These are phyloP conservation scores for Petrocephalus schoutedeni DNA, from an alignment of 2,797 vertebrate genomes.

Conservation along the genomic window DNA sequence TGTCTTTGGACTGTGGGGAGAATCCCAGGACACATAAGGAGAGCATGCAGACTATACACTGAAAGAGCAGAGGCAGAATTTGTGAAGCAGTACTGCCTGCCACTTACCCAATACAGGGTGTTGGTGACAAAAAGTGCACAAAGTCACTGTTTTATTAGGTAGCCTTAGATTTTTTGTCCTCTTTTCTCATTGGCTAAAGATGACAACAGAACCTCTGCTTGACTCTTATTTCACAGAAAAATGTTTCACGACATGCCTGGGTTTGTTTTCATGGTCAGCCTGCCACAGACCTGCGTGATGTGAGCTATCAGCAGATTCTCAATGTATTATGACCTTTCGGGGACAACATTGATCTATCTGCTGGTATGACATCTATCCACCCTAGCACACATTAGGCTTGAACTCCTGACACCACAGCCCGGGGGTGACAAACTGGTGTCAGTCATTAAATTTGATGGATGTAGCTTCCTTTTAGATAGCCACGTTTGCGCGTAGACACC, in stretches of 20 bases:
- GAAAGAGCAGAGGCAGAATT: not conserved
- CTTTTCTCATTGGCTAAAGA: not conserved
- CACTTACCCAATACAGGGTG: not conserved
- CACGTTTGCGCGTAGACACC: conserved; percentile 19
- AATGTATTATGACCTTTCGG: conserved; percentile 30
- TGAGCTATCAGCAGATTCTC: conserved; percentile 22
- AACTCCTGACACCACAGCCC: not conserved
- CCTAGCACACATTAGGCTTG: not conserved
- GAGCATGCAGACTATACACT: not conserved
- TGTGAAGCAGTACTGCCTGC: not conserved
- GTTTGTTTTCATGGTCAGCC: conserved; percentile 9
- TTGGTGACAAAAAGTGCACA: not conserved
- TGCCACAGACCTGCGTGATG: not conserved
- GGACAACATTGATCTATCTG: conserved; percentile 37
- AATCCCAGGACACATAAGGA: too few relatives aligned
- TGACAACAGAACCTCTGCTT: conserved; percentile 21
- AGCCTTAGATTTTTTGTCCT: not conserved
- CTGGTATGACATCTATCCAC: conserved; percentile 11
- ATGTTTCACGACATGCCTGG: conserved; percentile 33
- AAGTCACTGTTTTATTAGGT: not conserved
- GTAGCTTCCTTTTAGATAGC: conserved; percentile 46
- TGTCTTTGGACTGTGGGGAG: not conserved
- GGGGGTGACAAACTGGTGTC: conserved; percentile 28
- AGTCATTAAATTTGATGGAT: conserved; percentile 32
- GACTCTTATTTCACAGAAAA: conserved; percentile 25